A percentile compares a stretch with the other conserved stretches of the same genome.
Evolutionary conservation across 2,113 vertebrate species (phyloP).

Genomic region (Saccopteryx bilineata): DNA sequence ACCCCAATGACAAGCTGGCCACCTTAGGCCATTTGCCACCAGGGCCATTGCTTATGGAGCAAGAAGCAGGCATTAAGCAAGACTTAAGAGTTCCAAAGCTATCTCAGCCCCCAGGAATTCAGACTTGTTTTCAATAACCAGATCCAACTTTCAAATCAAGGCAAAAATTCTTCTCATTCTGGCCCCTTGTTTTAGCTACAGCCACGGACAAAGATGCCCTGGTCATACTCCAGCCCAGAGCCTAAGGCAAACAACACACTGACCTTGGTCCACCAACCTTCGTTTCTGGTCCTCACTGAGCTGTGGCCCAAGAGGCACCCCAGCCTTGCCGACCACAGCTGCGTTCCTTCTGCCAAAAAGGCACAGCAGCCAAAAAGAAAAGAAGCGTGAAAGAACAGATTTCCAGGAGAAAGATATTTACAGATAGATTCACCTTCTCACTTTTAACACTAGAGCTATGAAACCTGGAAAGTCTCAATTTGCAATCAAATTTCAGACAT

Average conservation of each 20-base stretch:
- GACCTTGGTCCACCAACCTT: neutral
- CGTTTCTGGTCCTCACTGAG: neutral
- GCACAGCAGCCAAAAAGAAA: conserved; percentile 13
- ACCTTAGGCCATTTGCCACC: neutral
- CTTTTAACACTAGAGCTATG: neutral
- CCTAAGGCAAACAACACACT: neutral
- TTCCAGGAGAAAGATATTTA: conserved; percentile 38
- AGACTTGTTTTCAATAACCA: neutral
- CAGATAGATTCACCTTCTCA: conserved; percentile 11
- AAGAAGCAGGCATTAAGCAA: neutral
- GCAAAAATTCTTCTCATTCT: neutral
- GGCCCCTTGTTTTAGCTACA: neutral
- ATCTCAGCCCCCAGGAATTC: neutral
- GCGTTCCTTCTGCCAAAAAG: conserved; percentile 12
- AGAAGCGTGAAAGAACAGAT: neutral
- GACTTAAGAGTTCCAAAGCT: neutral
- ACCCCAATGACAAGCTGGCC: neutral
- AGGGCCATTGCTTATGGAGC: neutral
- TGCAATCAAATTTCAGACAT: conserved; percentile 10
- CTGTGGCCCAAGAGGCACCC: neutral
- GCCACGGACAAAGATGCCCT: neutral
- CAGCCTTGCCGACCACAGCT: conserved; percentile 8
- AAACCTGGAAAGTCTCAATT: conserved; percentile 7
- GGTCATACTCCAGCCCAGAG: neutral
- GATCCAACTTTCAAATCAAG: neutral